Conservation (phyloP, 2,797 vertebrate species). For the Trichosurus vulpecula region DNA sequence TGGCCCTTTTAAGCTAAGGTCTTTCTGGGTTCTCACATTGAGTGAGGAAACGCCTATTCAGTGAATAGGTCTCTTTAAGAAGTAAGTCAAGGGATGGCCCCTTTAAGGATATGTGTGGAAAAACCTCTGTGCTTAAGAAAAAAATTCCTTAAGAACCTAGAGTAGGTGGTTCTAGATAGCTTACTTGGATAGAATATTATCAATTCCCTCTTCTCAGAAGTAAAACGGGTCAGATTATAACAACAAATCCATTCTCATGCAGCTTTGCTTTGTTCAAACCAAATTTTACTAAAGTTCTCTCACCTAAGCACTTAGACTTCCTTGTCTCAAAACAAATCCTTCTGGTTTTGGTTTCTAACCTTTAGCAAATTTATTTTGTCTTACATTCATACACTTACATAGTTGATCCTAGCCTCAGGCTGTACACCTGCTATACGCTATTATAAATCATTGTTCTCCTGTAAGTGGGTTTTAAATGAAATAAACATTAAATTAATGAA, state of each 20-base stretch:
- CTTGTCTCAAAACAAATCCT: not conserved
- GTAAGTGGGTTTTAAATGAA: not conserved
- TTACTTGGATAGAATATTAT: not conserved
- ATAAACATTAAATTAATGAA: constrained; percentile 13
- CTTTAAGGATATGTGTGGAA: not conserved
- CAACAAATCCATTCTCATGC: not conserved
- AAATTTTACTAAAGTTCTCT: not conserved
- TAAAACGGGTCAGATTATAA: not conserved
- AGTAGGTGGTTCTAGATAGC: not conserved
- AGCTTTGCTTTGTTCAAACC: not conserved
- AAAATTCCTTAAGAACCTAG: not conserved
- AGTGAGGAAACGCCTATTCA: no score
- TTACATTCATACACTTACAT: not conserved
- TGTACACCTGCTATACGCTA: not conserved
- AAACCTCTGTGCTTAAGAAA: not conserved
- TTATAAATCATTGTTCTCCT: not conserved
- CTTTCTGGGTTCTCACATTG: no score
- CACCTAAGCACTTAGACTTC: not conserved
- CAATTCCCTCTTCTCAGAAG: not conserved
- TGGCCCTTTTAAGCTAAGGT: no score
- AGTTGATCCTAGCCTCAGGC: not conserved
- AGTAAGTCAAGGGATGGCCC: no score
- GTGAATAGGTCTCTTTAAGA: no score
- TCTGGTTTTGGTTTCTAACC: not conserved
- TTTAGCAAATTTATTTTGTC: not conserved